Evolutionary conservation across 2,888 invertebrate genomes (phyloP).

Genomic region (Lepidochitona cinerea): DNA sequence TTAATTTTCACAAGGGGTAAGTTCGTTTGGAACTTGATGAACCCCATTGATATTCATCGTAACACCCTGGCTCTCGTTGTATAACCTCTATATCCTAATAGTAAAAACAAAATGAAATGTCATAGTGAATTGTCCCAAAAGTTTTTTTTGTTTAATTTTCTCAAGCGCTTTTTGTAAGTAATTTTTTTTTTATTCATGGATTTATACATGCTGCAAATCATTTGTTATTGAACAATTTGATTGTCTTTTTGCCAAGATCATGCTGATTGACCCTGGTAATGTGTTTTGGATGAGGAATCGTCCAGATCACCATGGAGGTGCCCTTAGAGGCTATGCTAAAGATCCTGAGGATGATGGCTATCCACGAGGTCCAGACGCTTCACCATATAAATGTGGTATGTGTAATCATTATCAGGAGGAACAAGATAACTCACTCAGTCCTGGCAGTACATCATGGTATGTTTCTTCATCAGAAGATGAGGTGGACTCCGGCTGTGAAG

Average conservation of each 20-base stretch:
- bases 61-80: too few relatives aligned
- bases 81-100: too few relatives aligned
- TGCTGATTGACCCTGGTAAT: slow-evolving; percentile 63
- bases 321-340: slow-evolving; percentile 58
- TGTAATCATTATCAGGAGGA: too few relatives aligned
- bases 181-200: neutral
- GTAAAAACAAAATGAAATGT: too few relatives aligned
- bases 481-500: neutral
- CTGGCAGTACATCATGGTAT: slow-evolving; percentile 53
- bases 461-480: slow-evolving; percentile 41
- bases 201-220: too few relatives aligned
- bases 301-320: slow-evolving; percentile 66
- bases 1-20: too few relatives aligned
- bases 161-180: neutral
- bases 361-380: slow-evolving; percentile 62
- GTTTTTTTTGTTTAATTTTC: too few relatives aligned
- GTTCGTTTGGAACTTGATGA: too few relatives aligned
- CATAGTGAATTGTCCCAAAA: too few relatives aligned
- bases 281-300: slow-evolving; percentile 63
- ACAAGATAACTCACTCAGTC: slow-evolving; percentile 59
- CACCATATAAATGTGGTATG: slow-evolving; percentile 46
- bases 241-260: too few relatives aligned
- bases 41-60: too few relatives aligned
- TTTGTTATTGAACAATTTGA: too few relatives aligned
- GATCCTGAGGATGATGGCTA: slow-evolving; percentile 59